phyloP scores from a whole-genome alignment of 2,797 vertebrate species.

The Phyllotis vaccarum region DNA sequence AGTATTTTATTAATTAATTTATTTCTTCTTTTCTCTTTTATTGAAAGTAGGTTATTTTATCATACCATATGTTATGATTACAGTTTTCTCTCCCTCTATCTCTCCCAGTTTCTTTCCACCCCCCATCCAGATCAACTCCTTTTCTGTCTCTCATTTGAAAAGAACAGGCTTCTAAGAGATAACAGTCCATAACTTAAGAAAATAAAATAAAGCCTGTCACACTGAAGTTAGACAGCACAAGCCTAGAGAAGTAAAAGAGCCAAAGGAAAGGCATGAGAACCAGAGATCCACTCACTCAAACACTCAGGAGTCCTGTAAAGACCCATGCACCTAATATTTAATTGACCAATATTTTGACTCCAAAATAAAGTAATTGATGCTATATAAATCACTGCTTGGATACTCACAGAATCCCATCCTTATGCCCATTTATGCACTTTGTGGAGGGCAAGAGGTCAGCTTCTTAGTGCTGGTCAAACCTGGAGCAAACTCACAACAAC shows the following conservation, averaged over 20 bases:
- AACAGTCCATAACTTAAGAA: neutral
- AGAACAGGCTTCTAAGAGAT: neutral
- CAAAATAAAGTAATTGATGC: neutral
- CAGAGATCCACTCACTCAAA: neutral
- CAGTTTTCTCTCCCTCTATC: neutral
- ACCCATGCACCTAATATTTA: neutral
- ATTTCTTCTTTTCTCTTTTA: neutral
- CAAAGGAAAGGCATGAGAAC: neutral
- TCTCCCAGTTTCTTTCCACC: neutral
- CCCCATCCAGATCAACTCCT: too few species aligned
- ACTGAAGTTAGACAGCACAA: neutral
- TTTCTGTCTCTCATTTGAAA: constrained; percentile 4
- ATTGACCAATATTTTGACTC: constrained; percentile 10
- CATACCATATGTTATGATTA: neutral
- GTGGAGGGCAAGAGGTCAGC: neutral
- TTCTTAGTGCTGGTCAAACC: constrained; percentile 39
- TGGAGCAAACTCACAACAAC: constrained; percentile 56
- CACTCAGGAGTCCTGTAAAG: neutral
- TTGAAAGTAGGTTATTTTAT: neutral
- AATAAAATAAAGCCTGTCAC: neutral
- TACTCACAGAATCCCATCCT: constrained; percentile 69
- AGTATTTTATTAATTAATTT: neutral
- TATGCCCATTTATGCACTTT: neutral
- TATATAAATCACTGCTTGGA: neutral
- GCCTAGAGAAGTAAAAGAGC: neutral